Evolutionary conservation across 1,140 invertebrate species (phyloP).

Genomic region (Heterodera carotae): DNA sequence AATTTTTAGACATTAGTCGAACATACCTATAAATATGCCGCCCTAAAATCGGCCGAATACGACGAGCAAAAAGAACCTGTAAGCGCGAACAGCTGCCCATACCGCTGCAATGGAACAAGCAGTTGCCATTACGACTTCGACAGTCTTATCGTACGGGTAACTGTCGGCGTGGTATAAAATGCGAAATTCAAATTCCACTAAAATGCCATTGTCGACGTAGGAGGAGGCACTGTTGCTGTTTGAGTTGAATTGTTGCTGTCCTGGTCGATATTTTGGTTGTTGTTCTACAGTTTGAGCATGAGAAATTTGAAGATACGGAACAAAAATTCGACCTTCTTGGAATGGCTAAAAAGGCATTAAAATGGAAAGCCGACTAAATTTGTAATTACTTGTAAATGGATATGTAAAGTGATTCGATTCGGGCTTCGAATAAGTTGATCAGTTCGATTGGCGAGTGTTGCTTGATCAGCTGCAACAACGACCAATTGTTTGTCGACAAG

Average conservation of each 20-base stretch:
- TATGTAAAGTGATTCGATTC: slow-evolving; percentile 58
- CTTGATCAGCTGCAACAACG: background rate
- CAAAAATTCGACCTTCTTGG: slow-evolving; percentile 66
- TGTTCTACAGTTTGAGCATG: slow-evolving; percentile 54
- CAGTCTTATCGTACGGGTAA: slow-evolving; percentile 56
- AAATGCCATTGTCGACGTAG: background rate
- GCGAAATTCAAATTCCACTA: slow-evolving; percentile 33
- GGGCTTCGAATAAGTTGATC: slow-evolving; percentile 51
- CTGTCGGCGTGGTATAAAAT: slow-evolving; percentile 53
- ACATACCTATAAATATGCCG: too few relatives aligned
- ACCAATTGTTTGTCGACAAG: slow-evolving; percentile 45
- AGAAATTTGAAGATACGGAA: slow-evolving; percentile 66
- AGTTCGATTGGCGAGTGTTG: slow-evolving; percentile 25
- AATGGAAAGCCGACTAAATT: background rate
- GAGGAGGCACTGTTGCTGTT: background rate
- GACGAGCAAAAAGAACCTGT: slow-evolving; percentile 55
- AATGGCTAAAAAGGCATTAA: slow-evolving; percentile 42
- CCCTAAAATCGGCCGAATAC: too few relatives aligned
- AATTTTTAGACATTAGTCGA: background rate
- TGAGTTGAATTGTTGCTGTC: slow-evolving; percentile 8
- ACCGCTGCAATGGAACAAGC: slow-evolving; percentile 56
- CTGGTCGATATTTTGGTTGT: too few relatives aligned
- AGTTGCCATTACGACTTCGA: slow-evolving; percentile 64
- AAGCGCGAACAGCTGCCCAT: slow-evolving; percentile 59
- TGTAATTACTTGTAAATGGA: slow-evolving; percentile 58